Evolutionary conservation across 2,113 vertebrate genomes (phyloP), one percentile per base, ranked within the genome.

Genomic region (Sinocyclocheilus grahami): DNA sequence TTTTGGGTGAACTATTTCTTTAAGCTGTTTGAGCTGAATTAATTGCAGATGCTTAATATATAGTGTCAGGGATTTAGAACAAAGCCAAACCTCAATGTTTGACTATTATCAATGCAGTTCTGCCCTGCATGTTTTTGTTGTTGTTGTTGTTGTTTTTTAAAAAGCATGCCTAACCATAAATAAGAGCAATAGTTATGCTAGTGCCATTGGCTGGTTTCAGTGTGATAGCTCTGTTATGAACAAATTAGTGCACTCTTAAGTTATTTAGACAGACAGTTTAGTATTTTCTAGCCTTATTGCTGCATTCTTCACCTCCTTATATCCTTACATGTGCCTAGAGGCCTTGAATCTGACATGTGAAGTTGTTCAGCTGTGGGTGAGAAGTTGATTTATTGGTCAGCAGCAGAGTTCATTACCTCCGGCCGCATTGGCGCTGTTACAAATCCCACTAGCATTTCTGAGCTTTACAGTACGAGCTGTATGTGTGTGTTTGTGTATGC

Each of bases 241-340:
- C 63, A 53, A 69, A 53, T 30, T 30, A 20, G n/a, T 58, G n/a
- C 11, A 9, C 46, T 69, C 22, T 27, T 58, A 55, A 75, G 20
- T 65, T 5, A 12, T 42, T 74, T 72, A n/a, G 69, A 84, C 48
- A 51, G 82, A 75, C 77, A n/a, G 9, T 22, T 30, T n/a, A 82
- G 80, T 30, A 14, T 82, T 33, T 33, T 69, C 42, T 53, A 12
- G 4, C 9, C 62, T 24, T 69, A 65, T 69, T 82, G 62, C 24
- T 67, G 80, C n/a, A 65, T 53, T 82, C 37, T 82, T 53, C 65
- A 82, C 39, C 80, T 82, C 42, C 53, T 82, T 82, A 82, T 48
- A 69, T 53, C 27, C 46, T 48, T 82, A 51, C 63, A 69, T 82
- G 80, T 53, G 63, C 63, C 42, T 53, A 63, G 60, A 53, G 63